Conservation (phyloP, 2,113 vertebrate species). For the Rhea americana region DNA sequence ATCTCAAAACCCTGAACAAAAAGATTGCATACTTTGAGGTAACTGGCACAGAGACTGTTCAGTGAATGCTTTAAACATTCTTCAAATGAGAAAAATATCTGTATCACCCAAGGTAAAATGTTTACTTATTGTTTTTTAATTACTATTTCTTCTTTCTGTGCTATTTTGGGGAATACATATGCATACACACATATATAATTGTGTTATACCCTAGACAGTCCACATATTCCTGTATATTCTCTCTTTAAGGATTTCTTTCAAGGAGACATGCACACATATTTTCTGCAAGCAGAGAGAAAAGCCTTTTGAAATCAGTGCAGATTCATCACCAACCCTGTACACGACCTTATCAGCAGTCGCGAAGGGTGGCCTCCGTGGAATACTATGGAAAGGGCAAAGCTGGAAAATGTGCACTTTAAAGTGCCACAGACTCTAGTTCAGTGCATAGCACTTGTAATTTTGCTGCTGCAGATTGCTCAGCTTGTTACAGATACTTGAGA, state of each 20-base stretch:
- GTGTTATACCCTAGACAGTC: neutral
- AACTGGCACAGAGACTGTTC: neutral
- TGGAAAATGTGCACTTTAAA: constrained; percentile 49
- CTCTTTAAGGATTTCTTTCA: neutral
- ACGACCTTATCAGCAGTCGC: constrained; percentile 65
- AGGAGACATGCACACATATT: constrained; percentile 10
- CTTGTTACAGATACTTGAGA: neutral
- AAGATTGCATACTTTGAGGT: neutral
- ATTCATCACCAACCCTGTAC: constrained; percentile 55
- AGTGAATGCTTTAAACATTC: neutral
- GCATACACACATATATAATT: neutral
- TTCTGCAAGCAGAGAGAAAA: constrained; percentile 31
- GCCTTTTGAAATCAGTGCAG: constrained; percentile 29
- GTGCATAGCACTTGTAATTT: constrained; percentile 7
- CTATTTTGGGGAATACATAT: neutral
- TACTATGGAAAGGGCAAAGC: constrained; percentile 59
- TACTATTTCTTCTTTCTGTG: neutral
- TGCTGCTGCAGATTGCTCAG: neutral
- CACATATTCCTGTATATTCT: neutral
- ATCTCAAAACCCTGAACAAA: neutral
- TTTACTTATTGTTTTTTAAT: neutral
- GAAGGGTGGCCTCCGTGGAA: constrained; percentile 31
- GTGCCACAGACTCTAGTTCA: constrained; percentile 12
- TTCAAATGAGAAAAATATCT: neutral
- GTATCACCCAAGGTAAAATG: neutral